Conservation (phyloP, 2,797 vertebrate genomes). For the Paratrypauchen microcephalus region DNA sequence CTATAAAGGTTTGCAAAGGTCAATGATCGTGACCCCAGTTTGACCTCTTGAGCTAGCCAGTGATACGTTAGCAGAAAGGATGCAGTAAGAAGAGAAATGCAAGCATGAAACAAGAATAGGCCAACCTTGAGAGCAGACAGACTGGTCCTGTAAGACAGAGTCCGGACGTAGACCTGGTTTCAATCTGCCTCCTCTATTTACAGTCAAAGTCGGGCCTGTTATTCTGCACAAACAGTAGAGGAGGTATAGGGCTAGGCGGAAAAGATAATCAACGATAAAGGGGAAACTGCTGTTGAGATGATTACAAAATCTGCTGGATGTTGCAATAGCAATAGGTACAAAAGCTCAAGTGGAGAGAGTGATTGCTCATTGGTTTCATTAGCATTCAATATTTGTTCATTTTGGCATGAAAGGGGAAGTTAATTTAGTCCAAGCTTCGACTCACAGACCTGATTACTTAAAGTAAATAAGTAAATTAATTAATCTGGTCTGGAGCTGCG, state of each 20-base stretch:
- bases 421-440: background rate
- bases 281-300: slow-evolving; percentile 42
- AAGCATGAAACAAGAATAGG: slow-evolving; percentile 25
- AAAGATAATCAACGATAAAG: slow-evolving; percentile 49
- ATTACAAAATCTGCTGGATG: slow-evolving; percentile 57
- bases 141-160: slow-evolving; percentile 31
- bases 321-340: slow-evolving; percentile 30
- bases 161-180: slow-evolving; percentile 14
- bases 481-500: background rate
- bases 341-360: slow-evolving; percentile 42
- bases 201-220: slow-evolving; percentile 30
- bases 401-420: slow-evolving; percentile 13
- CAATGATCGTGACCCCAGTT: slow-evolving; percentile 40
- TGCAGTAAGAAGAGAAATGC: slow-evolving; percentile 32
- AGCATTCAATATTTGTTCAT: slow-evolving; percentile 29
- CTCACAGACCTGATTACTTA: background rate
- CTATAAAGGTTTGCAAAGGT: slow-evolving; percentile 43
- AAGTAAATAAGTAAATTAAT: background rate
- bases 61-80: slow-evolving; percentile 51
- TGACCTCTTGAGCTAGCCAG: slow-evolving; percentile 42
- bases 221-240: slow-evolving; percentile 32
- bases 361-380: slow-evolving; percentile 59
- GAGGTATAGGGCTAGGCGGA: slow-evolving; percentile 31
- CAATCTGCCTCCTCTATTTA: slow-evolving; percentile 29
- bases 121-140: slow-evolving; percentile 33